Evolutionary conservation across 2,797 vertebrate genomes (phyloP).

Genomic region (Danio kyathit): DNA sequence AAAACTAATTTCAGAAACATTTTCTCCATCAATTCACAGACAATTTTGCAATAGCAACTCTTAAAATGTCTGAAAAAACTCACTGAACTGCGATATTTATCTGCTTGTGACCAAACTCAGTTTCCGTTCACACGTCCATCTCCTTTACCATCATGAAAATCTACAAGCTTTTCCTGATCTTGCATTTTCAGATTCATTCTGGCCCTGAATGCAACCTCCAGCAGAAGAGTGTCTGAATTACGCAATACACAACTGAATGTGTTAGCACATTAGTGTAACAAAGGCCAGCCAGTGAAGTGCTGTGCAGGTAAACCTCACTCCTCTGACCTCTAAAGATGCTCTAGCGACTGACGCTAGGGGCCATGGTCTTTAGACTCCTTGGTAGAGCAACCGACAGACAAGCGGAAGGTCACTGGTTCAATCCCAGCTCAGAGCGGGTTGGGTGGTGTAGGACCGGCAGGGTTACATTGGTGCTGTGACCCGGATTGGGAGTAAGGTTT

Average conservation of each 20-base stretch:
- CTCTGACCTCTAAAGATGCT: too few species aligned
- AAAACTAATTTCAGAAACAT: background rate
- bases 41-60: background rate
- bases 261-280: background rate
- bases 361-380: too few species aligned
- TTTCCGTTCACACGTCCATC: background rate
- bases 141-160: background rate
- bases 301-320: too few species aligned
- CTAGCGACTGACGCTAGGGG: too few species aligned
- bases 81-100: background rate
- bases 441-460: too few species aligned
- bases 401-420: too few species aligned
- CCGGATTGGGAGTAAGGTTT: too few species aligned
- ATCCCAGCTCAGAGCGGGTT: too few species aligned
- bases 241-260: too few species aligned
- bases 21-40: background rate
- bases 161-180: background rate
- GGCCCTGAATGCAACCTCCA: background rate
- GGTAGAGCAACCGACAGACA: too few species aligned
- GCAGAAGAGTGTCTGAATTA: background rate
- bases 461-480: too few species aligned
- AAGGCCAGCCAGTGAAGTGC: too few species aligned
- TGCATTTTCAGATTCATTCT: background rate
- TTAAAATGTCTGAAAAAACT: background rate
- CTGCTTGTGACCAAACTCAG: background rate